Evolutionary conservation across 2,888 invertebrate genomes (phyloP).

Genomic region (Trichacis sp.): DNA sequence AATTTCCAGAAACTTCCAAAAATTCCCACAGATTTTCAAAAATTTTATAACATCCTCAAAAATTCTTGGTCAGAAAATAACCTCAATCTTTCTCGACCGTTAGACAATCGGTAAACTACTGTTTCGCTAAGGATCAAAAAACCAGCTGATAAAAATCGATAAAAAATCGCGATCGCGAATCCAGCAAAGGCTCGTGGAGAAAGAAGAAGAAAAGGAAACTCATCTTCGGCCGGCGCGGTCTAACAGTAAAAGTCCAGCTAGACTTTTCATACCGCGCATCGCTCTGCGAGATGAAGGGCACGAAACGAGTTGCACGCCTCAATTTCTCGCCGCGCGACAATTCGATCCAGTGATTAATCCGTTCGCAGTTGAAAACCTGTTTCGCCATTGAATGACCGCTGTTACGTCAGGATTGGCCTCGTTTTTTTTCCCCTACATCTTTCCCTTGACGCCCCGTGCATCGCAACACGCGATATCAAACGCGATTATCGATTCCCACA

Average conservation of each 20-base stretch:
- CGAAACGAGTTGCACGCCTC: conserved; percentile 29
- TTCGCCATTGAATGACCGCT: neutral
- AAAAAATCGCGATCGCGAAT: no score
- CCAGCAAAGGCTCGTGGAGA: no score
- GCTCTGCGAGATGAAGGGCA: conserved; percentile 15
- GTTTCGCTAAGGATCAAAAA: no score
- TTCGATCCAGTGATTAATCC: neutral
- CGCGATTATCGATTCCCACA: neutral
- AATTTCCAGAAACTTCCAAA: no score
- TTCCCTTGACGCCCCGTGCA: no score
- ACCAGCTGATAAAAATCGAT: no score
- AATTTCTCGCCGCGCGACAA: neutral
- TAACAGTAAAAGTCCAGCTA: conserved; percentile 60
- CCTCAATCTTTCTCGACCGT: no score
- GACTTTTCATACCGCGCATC: conserved; percentile 16
- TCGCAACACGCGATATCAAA: neutral
- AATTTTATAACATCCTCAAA: no score
- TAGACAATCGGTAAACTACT: no score
- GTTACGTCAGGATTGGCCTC: neutral
- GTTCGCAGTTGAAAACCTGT: neutral
- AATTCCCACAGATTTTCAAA: no score
- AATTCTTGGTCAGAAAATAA: no score
- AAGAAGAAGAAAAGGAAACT: neutral
- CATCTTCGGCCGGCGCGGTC: neutral
- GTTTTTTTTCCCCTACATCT: no score